Conservation (phyloP, 2,888 invertebrate genomes). For the Tryphoninae sp. region DNA sequence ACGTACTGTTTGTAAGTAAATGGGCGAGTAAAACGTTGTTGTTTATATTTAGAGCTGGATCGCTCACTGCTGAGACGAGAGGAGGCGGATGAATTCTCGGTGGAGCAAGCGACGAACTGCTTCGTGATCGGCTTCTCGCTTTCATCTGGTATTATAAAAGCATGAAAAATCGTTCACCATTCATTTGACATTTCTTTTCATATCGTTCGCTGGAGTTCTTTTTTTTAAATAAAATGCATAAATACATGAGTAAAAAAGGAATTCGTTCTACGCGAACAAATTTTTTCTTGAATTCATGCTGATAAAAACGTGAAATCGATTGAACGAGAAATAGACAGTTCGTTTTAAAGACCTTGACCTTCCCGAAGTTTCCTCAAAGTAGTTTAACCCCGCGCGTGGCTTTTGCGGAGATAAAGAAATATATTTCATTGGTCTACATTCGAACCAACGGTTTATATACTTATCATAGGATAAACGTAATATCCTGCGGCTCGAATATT, state of each 20-base stretch:
- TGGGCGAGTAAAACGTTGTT: slow-evolving; percentile 92
- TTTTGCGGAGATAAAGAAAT: slow-evolving; percentile 5
- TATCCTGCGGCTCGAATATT: neutral
- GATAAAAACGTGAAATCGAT: neutral
- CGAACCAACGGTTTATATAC: neutral
- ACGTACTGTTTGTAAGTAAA: slow-evolving; percentile 89
- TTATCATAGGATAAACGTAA: neutral
- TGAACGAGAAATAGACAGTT: neutral
- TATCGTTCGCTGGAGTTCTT: neutral
- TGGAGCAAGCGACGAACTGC: slow-evolving; percentile 82
- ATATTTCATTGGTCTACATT: neutral
- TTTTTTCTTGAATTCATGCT: neutral
- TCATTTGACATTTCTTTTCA: neutral
- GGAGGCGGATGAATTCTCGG: slow-evolving; percentile 84
- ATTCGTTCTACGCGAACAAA: neutral
- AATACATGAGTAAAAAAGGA: neutral
- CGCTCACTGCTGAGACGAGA: slow-evolving; percentile 88
- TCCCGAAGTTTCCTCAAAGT: neutral
- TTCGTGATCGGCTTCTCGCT: slow-evolving; percentile 83
- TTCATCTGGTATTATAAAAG: slow-evolving; percentile 79
- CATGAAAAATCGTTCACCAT: slow-evolving; percentile 23
- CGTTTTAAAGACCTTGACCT: slow-evolving; percentile 1
- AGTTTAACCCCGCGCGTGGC: neutral
- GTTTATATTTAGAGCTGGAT: slow-evolving; percentile 86
- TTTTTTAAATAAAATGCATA: neutral